Base-by-base conservation (phyloP, 2,888 invertebrate species). In the Melanostoma mellinum region DNA sequence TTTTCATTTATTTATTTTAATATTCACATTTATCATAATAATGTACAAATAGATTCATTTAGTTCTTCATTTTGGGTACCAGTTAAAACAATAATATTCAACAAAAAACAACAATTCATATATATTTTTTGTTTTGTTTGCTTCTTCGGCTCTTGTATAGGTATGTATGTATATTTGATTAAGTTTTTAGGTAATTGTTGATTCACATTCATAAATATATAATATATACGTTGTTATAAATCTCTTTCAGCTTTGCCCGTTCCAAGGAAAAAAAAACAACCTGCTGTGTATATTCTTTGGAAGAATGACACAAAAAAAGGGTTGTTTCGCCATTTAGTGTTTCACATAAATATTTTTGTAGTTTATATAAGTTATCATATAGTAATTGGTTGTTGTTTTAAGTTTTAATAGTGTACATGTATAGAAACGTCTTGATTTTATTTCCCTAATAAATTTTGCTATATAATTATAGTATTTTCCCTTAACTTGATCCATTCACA, bases 21-120 rank as follows among this genome's bases (percentile, higher is more conserved):
- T 82, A 82, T 82, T 82, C 82, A 82, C 82, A 82, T 82, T 78
- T 69, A 82, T 77, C 46, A 63, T 77, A 69, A 71, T 82, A 82
- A 74, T 82, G 63, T 82, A 82, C 82, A 82, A 82, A 82, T 77
- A 73, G 73, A 82, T 77, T 77, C 67, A 61, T 73, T 82, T 75
- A 10, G 5, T 72, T 68, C 30, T 73, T 82, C 33, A 55, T 46
- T 76, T 53, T 67, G 44, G 61, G 73, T 67, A 52, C 44, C 35
- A 44, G 42, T 50, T 71, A 32, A 75, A 76, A 71, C 76, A 76
- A 81, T 72, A 74, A 80, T 58, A 61, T 67, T 52, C 56, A 77
- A 82, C 63, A 68, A 40, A 82, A 82, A 68, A 77, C 72, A 68
- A 77, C 61, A 2, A 38, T 67, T 35, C 58, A 10, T 42, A 35